These are phyloP conservation scores for Peromyscus leucopus DNA, from an alignment of 2,113 vertebrate species.

Conservation along the genomic window DNA sequence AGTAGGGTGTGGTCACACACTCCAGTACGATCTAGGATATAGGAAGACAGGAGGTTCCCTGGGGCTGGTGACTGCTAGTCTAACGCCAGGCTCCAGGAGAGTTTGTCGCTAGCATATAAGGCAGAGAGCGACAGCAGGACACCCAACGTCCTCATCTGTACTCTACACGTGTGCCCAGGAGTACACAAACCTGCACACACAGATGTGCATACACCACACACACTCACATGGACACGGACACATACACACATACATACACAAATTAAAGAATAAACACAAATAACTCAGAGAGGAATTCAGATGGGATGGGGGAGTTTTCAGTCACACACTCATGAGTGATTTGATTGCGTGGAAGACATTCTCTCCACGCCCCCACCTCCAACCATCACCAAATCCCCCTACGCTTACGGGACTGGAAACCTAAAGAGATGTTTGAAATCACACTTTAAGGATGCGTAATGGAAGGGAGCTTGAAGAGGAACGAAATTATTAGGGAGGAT, in stretches of 20 bases:
- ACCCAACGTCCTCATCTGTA: not conserved
- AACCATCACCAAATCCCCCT: slow-evolving; percentile 62
- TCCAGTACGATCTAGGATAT: no score
- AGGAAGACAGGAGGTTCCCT: not conserved
- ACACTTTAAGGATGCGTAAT: slow-evolving; percentile 83
- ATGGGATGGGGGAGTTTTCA: not conserved
- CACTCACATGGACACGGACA: not conserved
- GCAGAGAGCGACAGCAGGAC: not conserved
- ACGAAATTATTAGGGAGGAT: slow-evolving; percentile 85
- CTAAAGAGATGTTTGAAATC: slow-evolving; percentile 75
- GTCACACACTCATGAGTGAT: not conserved
- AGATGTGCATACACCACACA: not conserved
- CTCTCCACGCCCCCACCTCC: not conserved
- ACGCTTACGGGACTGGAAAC: slow-evolving; percentile 78
- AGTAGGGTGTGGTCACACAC: not conserved
- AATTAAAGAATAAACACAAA: not conserved
- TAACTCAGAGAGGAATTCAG: not conserved
- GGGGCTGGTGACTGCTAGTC: not conserved
- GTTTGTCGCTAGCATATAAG: not conserved
- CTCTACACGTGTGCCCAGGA: not conserved
- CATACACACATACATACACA: not conserved
- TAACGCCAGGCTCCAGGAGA: not conserved
- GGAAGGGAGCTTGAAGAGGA: slow-evolving; percentile 82
- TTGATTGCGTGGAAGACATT: not conserved
- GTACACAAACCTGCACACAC: not conserved